Conservation (phyloP, 2,888 invertebrate species). For the Coenonympha arcania region DNA sequence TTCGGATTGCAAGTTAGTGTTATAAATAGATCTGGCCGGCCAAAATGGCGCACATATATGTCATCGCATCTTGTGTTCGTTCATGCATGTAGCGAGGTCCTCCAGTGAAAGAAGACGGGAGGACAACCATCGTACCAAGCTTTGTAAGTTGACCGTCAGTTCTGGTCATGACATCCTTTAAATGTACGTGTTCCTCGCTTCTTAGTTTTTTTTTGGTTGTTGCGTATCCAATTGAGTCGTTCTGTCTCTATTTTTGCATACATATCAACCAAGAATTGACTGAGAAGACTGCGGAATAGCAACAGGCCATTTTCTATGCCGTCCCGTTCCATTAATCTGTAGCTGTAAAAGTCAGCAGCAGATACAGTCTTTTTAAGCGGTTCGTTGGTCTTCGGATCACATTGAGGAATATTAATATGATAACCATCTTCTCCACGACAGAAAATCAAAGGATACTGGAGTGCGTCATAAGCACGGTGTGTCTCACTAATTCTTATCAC, state of each 20-base stretch:
- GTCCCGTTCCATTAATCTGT: not conserved
- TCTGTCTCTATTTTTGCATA: too few relatives aligned
- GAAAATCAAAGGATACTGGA: slow-evolving; percentile 29
- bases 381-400: not conserved
- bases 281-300: not conserved
- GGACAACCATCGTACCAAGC: slow-evolving; percentile 10
- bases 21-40: slow-evolving; percentile 25
- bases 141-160: not conserved
- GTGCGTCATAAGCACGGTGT: slow-evolving; percentile 15
- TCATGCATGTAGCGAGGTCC: slow-evolving; percentile 26
- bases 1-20: slow-evolving; percentile 4
- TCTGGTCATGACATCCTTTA: not conserved
- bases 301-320: not conserved
- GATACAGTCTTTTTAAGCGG: not conserved
- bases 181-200: not conserved
- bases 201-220: not conserved
- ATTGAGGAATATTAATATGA: slow-evolving; percentile 22
- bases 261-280: not conserved
- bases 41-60: slow-evolving; percentile 24
- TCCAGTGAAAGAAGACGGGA: slow-evolving; percentile 26
- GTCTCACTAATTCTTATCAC: slow-evolving; percentile 1
- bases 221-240: too few relatives aligned
- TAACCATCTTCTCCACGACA: slow-evolving; percentile 35
- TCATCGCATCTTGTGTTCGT: slow-evolving; percentile 26
- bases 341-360: not conserved